Evolutionary conservation across 2,797 vertebrate genomes (phyloP).

Genomic region (Amphiprion clarkii): DNA sequence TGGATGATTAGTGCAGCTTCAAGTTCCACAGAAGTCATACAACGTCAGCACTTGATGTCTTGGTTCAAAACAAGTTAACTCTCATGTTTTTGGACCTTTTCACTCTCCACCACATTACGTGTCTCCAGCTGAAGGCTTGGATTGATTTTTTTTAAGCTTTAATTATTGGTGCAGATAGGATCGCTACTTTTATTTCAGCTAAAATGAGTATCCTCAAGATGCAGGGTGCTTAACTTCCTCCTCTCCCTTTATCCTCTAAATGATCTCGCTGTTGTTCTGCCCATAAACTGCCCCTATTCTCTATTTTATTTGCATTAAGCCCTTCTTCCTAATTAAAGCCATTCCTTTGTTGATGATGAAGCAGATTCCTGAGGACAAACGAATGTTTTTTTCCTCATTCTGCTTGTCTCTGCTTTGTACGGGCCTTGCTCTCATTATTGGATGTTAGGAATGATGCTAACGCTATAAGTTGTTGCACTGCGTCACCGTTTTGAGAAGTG

Average conservation of each 20-base stretch:
- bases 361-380: constrained; percentile 37
- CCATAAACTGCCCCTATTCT: constrained; percentile 11
- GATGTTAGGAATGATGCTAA: constrained; percentile 11
- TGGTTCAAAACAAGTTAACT: not conserved
- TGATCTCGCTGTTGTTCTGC: constrained; percentile 20
- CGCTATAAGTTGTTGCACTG: not conserved
- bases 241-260: constrained; percentile 1
- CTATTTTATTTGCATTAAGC: constrained; percentile 23
- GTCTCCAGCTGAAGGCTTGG: not conserved
- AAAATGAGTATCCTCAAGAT: constrained; percentile 3
- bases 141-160: not conserved
- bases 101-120: not conserved
- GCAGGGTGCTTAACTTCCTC: constrained; percentile 6
- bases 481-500: constrained; percentile 2
- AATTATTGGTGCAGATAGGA: not conserved
- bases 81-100: not conserved
- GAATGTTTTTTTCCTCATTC: constrained; percentile 34
- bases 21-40: not conserved
- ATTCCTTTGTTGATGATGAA: constrained; percentile 47
- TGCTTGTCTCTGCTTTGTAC: constrained; percentile 15
- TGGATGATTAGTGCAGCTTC: not conserved
- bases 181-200: constrained; percentile 18
- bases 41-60: not conserved
- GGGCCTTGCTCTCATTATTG: constrained; percentile 28
- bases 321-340: constrained; percentile 39